Conservation (phyloP, 2,888 invertebrate species). For the Thymelicus lineola region DNA sequence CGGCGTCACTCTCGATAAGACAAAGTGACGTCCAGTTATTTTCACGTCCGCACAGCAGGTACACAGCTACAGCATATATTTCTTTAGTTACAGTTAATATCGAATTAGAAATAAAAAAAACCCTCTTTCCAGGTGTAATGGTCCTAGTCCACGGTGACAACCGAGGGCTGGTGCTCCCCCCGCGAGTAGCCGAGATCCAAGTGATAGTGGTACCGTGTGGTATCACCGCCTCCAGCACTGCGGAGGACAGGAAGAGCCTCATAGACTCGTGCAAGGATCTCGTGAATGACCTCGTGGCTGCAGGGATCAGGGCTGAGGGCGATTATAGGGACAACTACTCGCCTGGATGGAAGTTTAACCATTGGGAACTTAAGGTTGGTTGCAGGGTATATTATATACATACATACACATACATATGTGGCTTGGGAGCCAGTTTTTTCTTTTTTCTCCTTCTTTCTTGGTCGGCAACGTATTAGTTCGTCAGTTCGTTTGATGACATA, state of each 20-base stretch:
- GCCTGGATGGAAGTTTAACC: slow-evolving; percentile 99
- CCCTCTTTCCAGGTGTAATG: slow-evolving; percentile 88
- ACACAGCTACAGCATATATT: too few relatives aligned
- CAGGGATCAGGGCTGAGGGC: slow-evolving; percentile 90
- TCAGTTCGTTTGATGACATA: too few relatives aligned
- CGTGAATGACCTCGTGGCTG: slow-evolving; percentile 85
- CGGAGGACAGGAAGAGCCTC: slow-evolving; percentile 89
- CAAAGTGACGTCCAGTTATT: too few relatives aligned
- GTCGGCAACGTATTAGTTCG: too few relatives aligned
- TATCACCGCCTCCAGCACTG: slow-evolving; percentile 92
- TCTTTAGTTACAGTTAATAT: too few relatives aligned
- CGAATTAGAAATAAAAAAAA: neutral
- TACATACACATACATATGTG: too few relatives aligned
- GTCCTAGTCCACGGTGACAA: slow-evolving; percentile 98
- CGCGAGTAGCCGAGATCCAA: slow-evolving; percentile 95
- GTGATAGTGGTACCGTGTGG: slow-evolving; percentile 98
- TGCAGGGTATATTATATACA: neutral
- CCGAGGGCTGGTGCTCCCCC: slow-evolving; percentile 97
- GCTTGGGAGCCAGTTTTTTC: too few relatives aligned
- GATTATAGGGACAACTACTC: slow-evolving; percentile 98
- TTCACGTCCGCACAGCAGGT: too few relatives aligned
- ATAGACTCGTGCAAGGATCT: slow-evolving; percentile 89
- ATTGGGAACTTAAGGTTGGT: slow-evolving; percentile 95
- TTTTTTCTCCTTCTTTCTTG: too few relatives aligned
- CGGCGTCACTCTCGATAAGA: too few relatives aligned